Conservation (phyloP, 2,113 vertebrate species). For the Danio rerio region DNA sequence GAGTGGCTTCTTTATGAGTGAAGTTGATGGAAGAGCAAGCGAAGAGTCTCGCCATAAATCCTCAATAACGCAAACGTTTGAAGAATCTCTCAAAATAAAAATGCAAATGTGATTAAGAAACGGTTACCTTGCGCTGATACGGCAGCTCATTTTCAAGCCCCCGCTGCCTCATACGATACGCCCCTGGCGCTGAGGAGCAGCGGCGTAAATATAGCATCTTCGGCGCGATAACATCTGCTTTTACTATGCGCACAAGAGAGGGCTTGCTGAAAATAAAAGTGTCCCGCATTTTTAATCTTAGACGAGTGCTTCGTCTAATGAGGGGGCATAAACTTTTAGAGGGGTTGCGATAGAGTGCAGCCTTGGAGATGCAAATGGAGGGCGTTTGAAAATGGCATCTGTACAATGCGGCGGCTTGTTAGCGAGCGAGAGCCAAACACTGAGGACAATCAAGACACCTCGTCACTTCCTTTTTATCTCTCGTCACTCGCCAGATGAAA, state of each 20-base stretch:
- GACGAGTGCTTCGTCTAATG: slow-evolving; percentile 73
- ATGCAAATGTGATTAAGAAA: slow-evolving; percentile 84
- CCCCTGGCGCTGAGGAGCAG: slow-evolving; percentile 23
- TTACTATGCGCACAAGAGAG: slow-evolving; percentile 35
- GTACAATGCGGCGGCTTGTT: slow-evolving; percentile 97
- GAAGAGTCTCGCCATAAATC: slow-evolving; percentile 81
- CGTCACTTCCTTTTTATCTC: slow-evolving; percentile 97
- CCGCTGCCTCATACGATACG: slow-evolving; percentile 1
- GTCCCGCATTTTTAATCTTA: slow-evolving; percentile 76
- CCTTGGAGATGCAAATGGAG: slow-evolving; percentile 87
- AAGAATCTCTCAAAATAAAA: slow-evolving; percentile 83
- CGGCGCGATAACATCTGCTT: slow-evolving; percentile 38
- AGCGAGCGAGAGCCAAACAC: slow-evolving; percentile 96
- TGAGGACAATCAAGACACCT: slow-evolving; percentile 97
- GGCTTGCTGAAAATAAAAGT: slow-evolving; percentile 68
- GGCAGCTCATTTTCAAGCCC: slow-evolving; percentile 67
- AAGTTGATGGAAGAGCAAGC: slow-evolving; percentile 82
- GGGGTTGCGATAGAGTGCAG: slow-evolving; percentile 67
- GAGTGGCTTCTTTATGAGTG: slow-evolving; percentile 83
- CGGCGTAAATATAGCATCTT: slow-evolving; percentile 51
- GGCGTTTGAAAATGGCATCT: slow-evolving; percentile 87
- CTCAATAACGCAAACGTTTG: slow-evolving; percentile 85
- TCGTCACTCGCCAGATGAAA: slow-evolving; percentile 93
- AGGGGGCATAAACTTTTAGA: slow-evolving; percentile 79
- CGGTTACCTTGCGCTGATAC: slow-evolving; percentile 82